A percentile compares a stretch with the other conserved stretches of the same genome.
phyloP scores from a whole-genome alignment of 2,888 invertebrate species.

The Himalopsyche kuldschensis region DNA sequence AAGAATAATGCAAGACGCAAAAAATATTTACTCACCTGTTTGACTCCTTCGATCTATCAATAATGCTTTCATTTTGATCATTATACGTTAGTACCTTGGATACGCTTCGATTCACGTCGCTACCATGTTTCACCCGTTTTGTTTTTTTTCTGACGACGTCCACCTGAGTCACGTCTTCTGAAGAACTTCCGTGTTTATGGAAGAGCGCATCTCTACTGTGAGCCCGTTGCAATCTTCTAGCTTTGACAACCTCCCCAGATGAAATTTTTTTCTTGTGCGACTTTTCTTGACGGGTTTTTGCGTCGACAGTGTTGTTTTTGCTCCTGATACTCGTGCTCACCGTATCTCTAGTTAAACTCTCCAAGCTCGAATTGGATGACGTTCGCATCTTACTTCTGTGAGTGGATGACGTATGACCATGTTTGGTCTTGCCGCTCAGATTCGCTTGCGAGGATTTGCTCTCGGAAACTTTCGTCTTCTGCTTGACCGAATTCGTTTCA shows the following conservation, averaged over 20 bases:
- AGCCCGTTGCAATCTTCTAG: slow-evolving; percentile 54
- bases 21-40: background rate
- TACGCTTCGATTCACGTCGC: slow-evolving; percentile 32
- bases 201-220: slow-evolving; percentile 55
- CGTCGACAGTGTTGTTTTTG: slow-evolving; percentile 6
- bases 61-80: background rate
- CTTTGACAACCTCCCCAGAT: slow-evolving; percentile 45
- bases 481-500: slow-evolving; percentile 50
- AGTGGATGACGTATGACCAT: background rate
- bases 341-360: slow-evolving; percentile 33
- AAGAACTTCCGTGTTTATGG: slow-evolving; percentile 55
- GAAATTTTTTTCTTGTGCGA: slow-evolving; percentile 39
- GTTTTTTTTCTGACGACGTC: slow-evolving; percentile 30
- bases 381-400: slow-evolving; percentile 14
- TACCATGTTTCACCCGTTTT: background rate
- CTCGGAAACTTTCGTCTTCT: slow-evolving; percentile 35
- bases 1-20: background rate
- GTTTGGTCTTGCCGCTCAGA: slow-evolving; percentile 9
- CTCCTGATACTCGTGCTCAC: slow-evolving; percentile 17
- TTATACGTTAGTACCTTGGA: slow-evolving; percentile 24
- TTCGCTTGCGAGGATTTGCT: slow-evolving; percentile 38
- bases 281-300: slow-evolving; percentile 40
- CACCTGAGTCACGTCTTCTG: slow-evolving; percentile 51
- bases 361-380: slow-evolving; percentile 37
- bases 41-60: background rate